Evolutionary conservation across 2,797 vertebrate species (phyloP), one percentile per base, ranked within the genome.

Genomic region (Agapornis canus): DNA sequence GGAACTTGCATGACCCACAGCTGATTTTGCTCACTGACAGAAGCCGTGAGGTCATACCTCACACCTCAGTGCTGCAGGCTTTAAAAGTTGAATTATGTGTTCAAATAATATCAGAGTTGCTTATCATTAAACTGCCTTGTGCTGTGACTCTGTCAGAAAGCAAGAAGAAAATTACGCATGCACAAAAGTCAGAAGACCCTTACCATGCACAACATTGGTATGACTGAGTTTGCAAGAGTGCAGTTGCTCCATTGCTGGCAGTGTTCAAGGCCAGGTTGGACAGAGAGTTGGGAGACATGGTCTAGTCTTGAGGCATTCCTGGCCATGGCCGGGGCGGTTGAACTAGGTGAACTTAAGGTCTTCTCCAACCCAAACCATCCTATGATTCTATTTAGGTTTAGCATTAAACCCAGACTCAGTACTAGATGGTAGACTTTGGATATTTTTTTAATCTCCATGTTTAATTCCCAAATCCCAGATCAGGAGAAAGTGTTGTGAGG

Each of bases 381-480:
- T 15, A 22, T 56, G 13, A 32, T 56, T 32, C 9, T 81, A 7
- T 29, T 70, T 83, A 61, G 43, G 27, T 54, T 77, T 26, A 81
- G 23, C 43, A 39, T 59, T 66, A 81, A 86, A 59, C n/a, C 18
- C 26, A 63, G 12, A 23, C 45, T 77, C 37, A 20, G 7, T 12
- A 42, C 20, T 26, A 35, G 13, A 40, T 48, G 7, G 45, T 45
- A 31, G 19, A 56, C 11, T 80, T 32, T 3, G 23, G 18, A 39
- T 39, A 39, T 26, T 69, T 73, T 56, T 56, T 69, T 61, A 31
- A 25, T 52, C 10, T 76, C 26, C 42, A 45, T 22, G 23, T 61
- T 45, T 69, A 57, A 69, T 13, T 52, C 1, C 0, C 1, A 0
- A 15, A 35, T 40, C 40, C 27, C 10, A 61, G 7, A 37, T 40